Conservation (phyloP, 1,140 invertebrate species). For the Triops longicaudatus region DNA sequence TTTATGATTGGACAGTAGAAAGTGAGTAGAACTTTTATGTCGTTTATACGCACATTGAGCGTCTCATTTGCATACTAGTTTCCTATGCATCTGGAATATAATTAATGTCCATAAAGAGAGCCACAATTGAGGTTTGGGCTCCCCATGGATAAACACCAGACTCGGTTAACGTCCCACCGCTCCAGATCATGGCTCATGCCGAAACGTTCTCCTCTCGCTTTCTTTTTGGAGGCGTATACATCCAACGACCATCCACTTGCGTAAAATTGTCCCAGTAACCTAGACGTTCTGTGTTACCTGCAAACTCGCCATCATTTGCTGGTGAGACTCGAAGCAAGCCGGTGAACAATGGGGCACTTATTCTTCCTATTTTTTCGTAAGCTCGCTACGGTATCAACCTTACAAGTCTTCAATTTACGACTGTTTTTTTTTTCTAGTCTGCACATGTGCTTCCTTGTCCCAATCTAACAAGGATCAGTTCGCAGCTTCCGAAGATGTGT, state of each 20-base stretch:
- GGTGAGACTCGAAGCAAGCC: neutral
- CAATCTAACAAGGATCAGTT: neutral
- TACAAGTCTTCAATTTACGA: neutral
- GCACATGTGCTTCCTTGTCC: neutral
- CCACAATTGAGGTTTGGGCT: neutral
- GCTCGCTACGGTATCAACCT: neutral
- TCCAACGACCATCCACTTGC: neutral
- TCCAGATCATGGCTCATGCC: neutral
- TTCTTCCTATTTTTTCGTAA: neutral
- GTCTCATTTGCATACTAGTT: conserved; percentile 1
- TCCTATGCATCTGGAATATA: neutral
- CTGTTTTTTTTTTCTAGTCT: neutral
- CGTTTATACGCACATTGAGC: neutral
- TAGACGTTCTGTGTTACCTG: neutral
- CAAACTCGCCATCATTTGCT: neutral
- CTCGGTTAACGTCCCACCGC: neutral
- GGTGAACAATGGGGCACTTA: neutral
- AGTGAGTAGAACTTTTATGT: neutral
- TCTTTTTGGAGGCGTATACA: neutral
- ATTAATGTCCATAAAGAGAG: neutral
- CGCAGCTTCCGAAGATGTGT: neutral
- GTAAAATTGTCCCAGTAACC: neutral
- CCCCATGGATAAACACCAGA: neutral
- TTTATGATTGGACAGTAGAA: neutral
- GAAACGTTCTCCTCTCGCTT: conserved; percentile 3